Evolutionary conservation across 2,888 invertebrate species (phyloP), one percentile per base, ranked within the genome.

Genomic region (Hirtodrosophila duncani): DNA sequence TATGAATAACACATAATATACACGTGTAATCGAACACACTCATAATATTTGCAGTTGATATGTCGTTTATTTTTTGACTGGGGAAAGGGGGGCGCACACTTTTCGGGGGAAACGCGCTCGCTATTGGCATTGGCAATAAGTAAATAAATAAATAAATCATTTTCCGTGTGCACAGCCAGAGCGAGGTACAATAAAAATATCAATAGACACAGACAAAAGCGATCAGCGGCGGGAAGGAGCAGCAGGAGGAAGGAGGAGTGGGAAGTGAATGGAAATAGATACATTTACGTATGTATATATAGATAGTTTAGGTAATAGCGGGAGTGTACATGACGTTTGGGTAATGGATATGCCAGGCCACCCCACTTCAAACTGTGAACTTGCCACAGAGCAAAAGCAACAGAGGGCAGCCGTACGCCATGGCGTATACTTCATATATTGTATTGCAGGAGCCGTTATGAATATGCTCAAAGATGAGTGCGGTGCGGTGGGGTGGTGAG

Each of bases 81-180:
- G n/a, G n/a, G n/a, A n/a, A n/a, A n/a, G n/a, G n/a, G n/a, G n/a
- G n/a, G n/a, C n/a, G n/a, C n/a, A n/a, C n/a, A n/a, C n/a, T n/a
- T n/a, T n/a, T n/a, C n/a, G n/a, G n/a, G n/a, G n/a, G n/a, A 20
- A 27, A 30, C 65, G 51, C 66, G 64, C 68, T 68, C 63, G 72
- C 75, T 56, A 30, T 42, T 70, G 68, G 62, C 68, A 62, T 64
- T 67, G 67, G 57, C 72, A 78, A 75, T 75, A 67, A 67, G 68
- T 71, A 75, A 74, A 74, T 75, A 74, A 74, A 74, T 74, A 74
- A 74, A 74, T 74, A 74, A 74, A 74, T 74, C 72, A 74, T 75
- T 70, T 72, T 42, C n/a, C 42, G 57, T 65, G 63, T 65, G 58
- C 63, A 63, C 51, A 63, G 66, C 51, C 62, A 56, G 50, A 55